Conservation (phyloP, 2,113 vertebrate species). For the Fregata magnificens region DNA sequence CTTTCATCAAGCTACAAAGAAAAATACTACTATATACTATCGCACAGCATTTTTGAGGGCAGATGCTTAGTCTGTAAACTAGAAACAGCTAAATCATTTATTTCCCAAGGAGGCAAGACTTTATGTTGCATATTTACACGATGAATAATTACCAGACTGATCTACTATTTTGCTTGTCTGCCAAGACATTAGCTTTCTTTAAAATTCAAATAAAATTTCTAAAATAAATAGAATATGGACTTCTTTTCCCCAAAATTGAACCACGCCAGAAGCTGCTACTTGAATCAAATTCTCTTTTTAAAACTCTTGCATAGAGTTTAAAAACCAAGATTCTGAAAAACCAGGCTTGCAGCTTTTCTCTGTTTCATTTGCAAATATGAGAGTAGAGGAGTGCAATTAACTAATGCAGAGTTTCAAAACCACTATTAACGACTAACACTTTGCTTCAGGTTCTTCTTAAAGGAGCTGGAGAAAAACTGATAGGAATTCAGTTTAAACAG, state of each 20-base stretch:
- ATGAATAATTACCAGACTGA: neutral
- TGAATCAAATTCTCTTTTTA: neutral
- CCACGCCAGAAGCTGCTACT: neutral
- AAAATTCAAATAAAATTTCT: neutral
- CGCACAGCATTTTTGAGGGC: neutral
- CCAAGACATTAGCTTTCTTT: neutral
- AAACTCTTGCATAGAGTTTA: neutral
- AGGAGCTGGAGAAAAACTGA: neutral
- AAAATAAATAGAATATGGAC: neutral
- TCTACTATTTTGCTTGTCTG: neutral
- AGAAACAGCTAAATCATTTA: neutral
- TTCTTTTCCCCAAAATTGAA: rapidly evolving
- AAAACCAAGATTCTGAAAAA: neutral
- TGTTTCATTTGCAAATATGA: neutral
- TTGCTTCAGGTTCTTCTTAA: neutral
- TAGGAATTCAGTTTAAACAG: neutral
- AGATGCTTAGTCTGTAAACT: neutral
- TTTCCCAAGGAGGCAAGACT: neutral
- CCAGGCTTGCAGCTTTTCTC: neutral
- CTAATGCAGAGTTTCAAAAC: neutral
- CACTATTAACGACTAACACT: neutral
- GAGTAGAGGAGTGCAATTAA: neutral
- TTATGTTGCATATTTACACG: neutral
- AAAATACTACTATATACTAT: neutral
- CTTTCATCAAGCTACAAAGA: neutral